Percentiles rank a stretch among this genome's conserved stretches.
These are phyloP conservation scores for Ceratina japonica DNA, from an alignment of 1,140 invertebrate species.

Conservation along the genomic window DNA sequence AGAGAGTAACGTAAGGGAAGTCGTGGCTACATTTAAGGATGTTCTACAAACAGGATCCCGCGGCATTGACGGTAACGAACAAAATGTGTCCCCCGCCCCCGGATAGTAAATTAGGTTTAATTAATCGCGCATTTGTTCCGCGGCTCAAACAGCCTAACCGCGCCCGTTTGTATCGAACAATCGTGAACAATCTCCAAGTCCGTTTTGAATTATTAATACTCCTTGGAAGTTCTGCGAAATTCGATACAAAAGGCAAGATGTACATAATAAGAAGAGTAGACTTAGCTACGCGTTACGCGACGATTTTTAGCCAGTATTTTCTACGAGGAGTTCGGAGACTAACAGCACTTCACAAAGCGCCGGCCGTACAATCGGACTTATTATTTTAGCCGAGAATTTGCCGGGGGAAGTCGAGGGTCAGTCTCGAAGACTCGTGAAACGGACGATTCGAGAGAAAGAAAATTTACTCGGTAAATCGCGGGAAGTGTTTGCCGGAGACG, in stretches of 20 bases:
- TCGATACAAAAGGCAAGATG: too few species aligned
- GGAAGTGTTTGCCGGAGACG: slow-evolving; percentile 15
- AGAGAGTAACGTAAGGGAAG: slow-evolving; percentile 9
- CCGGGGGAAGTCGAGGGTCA: not conserved
- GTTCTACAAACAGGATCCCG: slow-evolving; percentile 26
- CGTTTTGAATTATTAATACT: too few species aligned
- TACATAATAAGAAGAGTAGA: too few species aligned
- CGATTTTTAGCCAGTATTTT: too few species aligned
- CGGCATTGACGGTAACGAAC: not conserved
- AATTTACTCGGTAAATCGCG: slow-evolving; percentile 15
- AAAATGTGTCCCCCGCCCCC: not conserved
- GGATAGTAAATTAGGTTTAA: slow-evolving; percentile 24
- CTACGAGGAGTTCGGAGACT: not conserved
- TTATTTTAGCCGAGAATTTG: slow-evolving; percentile 8
- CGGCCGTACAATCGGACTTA: slow-evolving; percentile 1
- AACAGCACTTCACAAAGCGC: not conserved
- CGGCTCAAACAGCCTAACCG: not conserved
- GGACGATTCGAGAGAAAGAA: not conserved
- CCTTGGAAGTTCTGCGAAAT: too few species aligned
- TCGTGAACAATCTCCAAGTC: not conserved
- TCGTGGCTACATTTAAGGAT: slow-evolving; percentile 44
- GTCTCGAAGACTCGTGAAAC: not conserved
- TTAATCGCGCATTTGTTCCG: slow-evolving; percentile 30
- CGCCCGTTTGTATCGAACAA: not conserved
- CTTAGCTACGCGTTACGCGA: too few species aligned